Evolutionary conservation across 2,888 invertebrate genomes (phyloP), one percentile per base, ranked within the genome.

Genomic region (Carcina quercana): DNA sequence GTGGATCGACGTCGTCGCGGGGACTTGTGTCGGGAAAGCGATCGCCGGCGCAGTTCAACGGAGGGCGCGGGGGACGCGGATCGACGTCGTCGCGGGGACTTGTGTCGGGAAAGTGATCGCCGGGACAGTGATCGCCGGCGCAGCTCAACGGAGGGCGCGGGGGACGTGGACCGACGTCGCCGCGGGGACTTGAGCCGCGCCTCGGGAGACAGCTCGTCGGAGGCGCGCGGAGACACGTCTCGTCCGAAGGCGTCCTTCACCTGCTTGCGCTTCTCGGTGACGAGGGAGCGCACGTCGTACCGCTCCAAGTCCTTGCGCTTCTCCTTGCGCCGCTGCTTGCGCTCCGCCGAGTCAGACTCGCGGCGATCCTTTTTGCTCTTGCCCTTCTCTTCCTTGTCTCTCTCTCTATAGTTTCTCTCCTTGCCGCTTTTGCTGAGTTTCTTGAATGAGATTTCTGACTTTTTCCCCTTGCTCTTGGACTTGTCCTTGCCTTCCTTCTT

Each of bases 281-380:
- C 90, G 20, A 95, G 78, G 39, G 91, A 89, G 22, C 95, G 86
- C 6, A 95, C 94, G 75, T 94, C 91, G 64, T 95, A 95, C 2
- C 95, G 86, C 51, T 91, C 92, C 29, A 95, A 73, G 54, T 95
- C 94, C 47, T 57, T 80, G 51, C 65, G 78, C 59, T 59, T 75
- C 52, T 59, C 56, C 46, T 52, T 80, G 37, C 56, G 28, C 47
- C 60, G 32, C 47, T 60, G 32, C 52, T 49, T 17, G 53, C 47
- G 26, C 33, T 35, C 47, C 15, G 5, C 4, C 55, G 43, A 34
- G 51, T 46, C 15, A 45, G 45, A 48, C 32, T 47, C 44, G 28
- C 63, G 45, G 2, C 51, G 42, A 17, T 53, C 67, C 54, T 46
- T 67, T 59, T 60, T 78, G 20, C 28, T 42, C 58, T 69, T 65